Evolutionary conservation across 2,113 vertebrate genomes (phyloP).

Genomic region (Aepyceros melampus): DNA sequence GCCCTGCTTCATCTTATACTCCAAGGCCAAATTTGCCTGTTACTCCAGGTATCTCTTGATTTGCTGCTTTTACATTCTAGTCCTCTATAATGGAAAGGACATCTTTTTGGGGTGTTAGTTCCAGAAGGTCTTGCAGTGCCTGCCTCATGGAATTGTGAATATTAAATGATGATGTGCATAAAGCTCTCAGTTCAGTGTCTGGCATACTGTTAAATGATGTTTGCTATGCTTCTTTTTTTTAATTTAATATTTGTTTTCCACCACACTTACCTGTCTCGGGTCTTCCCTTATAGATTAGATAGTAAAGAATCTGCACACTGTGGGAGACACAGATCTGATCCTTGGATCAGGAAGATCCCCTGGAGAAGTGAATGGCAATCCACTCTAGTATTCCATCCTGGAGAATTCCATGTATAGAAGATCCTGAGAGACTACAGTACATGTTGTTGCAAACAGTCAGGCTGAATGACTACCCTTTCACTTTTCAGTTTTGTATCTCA

Average conservation of each 20-base stretch:
- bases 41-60: neutral
- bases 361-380: neutral
- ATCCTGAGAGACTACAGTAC: neutral
- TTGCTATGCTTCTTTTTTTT: neutral
- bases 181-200: neutral
- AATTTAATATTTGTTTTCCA: neutral
- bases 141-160: neutral
- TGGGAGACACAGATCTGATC: neutral
- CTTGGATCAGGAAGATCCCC: neutral
- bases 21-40: neutral
- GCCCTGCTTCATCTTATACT: neutral
- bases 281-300: neutral
- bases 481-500: neutral
- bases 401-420: neutral
- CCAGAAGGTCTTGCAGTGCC: neutral
- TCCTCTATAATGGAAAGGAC: neutral
- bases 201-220: neutral
- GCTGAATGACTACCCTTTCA: neutral
- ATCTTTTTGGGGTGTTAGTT: neutral
- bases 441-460: neutral
- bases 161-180: neutral
- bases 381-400: neutral
- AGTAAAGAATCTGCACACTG: neutral
- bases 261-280: neutral
- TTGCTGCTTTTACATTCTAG: neutral